Percentiles rank a stretch among this genome's conserved stretches.
phyloP scores from a whole-genome alignment of 2,888 invertebrate species.

The Andrena haemorrhoa region DNA sequence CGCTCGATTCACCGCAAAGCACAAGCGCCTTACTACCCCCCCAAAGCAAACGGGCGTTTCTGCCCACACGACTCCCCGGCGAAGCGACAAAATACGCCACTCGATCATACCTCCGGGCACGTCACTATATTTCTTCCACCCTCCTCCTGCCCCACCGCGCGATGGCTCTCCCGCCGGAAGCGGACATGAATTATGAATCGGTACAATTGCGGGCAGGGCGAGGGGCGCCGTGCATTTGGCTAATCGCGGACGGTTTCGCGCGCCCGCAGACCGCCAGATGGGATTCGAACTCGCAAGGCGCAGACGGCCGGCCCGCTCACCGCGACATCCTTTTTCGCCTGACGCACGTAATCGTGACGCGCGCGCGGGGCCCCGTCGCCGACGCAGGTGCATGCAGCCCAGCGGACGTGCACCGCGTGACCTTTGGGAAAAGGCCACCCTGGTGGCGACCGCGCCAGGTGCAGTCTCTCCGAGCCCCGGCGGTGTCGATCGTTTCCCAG shows the following conservation, averaged over 20 bases:
- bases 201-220: slow-evolving; percentile 36
- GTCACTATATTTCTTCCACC: background rate
- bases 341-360: slow-evolving; percentile 68
- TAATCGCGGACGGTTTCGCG: slow-evolving; percentile 51
- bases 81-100: too few relatives aligned
- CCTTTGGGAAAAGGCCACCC: slow-evolving; percentile 55
- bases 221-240: slow-evolving; percentile 40
- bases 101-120: background rate
- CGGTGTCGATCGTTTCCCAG: slow-evolving; percentile 55
- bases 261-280: slow-evolving; percentile 48
- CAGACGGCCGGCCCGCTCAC: slow-evolving; percentile 56
- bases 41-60: too few relatives aligned
- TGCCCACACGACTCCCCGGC: too few relatives aligned
- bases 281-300: slow-evolving; percentile 60
- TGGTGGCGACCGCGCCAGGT: slow-evolving; percentile 47
- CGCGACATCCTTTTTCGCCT: slow-evolving; percentile 61
- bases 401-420: slow-evolving; percentile 46
- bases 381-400: slow-evolving; percentile 69
- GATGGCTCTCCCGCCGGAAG: slow-evolving; percentile 20
- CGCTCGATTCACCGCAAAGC: too few relatives aligned
- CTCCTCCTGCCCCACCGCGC: background rate
- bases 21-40: too few relatives aligned
- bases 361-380: slow-evolving; percentile 63
- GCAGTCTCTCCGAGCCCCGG: slow-evolving; percentile 22
- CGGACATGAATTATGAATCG: slow-evolving; percentile 49